Conservation (phyloP, 2,113 vertebrate genomes). For the Ovis canadensis region DNA sequence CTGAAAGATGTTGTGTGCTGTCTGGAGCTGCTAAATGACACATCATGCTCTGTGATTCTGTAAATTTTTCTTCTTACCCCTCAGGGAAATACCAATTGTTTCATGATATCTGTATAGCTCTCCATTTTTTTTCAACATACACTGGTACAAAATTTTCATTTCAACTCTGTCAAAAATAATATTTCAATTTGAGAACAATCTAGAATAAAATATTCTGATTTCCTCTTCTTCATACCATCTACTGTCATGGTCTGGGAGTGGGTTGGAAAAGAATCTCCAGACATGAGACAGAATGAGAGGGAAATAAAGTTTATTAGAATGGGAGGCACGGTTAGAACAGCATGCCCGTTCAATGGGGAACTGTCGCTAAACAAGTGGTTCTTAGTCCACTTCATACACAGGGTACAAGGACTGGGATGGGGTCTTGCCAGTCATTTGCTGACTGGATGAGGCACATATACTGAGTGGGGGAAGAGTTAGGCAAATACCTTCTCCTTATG, state of each 20-base stretch:
- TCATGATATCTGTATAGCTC: background rate
- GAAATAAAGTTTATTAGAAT: background rate
- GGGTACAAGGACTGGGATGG: background rate
- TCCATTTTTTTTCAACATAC: background rate
- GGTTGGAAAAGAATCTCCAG: background rate
- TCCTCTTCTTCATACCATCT: background rate
- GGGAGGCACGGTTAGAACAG: background rate
- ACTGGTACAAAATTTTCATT: background rate
- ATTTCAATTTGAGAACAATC: background rate
- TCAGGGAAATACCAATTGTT: background rate
- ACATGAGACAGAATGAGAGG: background rate
- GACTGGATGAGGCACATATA: background rate
- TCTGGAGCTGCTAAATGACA: background rate
- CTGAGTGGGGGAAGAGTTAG: background rate
- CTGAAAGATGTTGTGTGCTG: background rate
- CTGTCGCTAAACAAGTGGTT: fast-evolving
- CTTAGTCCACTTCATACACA: background rate
- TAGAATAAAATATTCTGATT: background rate
- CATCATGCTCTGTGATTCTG: background rate
- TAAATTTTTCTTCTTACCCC: background rate
- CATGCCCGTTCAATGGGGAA: background rate
- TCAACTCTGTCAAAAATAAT: background rate
- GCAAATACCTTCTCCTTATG: background rate
- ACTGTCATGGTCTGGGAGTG: background rate
- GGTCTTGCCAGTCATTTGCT: background rate